Percentiles rank a stretch among this genome's conserved stretches.
Evolutionary conservation across 2,888 invertebrate species (phyloP).

Genomic region (Lasioglossum leucozonium): DNA sequence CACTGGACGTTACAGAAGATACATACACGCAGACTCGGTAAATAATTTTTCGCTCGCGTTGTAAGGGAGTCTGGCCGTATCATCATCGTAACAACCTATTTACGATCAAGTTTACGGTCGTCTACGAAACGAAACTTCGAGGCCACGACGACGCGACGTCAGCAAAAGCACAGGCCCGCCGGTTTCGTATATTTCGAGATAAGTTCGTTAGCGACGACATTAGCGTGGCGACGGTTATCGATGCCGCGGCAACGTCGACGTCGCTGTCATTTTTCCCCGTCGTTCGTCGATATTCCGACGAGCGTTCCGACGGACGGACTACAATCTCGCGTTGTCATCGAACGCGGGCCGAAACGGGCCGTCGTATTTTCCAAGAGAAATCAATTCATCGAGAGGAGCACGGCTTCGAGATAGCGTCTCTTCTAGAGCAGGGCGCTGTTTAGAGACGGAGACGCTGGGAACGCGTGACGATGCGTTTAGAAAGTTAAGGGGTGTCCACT

Average conservation of each 20-base stretch:
- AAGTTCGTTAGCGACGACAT: background rate
- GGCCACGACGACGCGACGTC: background rate
- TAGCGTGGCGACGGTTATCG: background rate
- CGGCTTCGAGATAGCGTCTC: background rate
- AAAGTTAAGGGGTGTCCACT: no score
- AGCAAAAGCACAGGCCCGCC: background rate
- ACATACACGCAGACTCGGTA: no score
- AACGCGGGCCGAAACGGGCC: background rate
- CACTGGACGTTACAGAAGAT: no score
- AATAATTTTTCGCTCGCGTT: background rate
- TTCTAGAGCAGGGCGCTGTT: background rate
- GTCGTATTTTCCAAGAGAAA: slow-evolving; percentile 1
- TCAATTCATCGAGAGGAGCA: background rate
- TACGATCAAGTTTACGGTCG: background rate
- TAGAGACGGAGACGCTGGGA: no score
- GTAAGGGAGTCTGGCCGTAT: background rate
- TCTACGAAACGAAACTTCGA: background rate
- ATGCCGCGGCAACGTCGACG: background rate
- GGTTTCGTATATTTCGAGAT: background rate
- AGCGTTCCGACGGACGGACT: background rate
- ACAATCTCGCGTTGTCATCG: slow-evolving; percentile 16
- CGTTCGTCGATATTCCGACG: background rate
- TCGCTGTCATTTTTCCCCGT: slow-evolving; percentile 1
- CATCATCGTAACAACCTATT: background rate
- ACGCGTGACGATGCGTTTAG: no score